phyloP scores from a whole-genome alignment of 2,797 vertebrate genomes.

The Silurus aristotelis region DNA sequence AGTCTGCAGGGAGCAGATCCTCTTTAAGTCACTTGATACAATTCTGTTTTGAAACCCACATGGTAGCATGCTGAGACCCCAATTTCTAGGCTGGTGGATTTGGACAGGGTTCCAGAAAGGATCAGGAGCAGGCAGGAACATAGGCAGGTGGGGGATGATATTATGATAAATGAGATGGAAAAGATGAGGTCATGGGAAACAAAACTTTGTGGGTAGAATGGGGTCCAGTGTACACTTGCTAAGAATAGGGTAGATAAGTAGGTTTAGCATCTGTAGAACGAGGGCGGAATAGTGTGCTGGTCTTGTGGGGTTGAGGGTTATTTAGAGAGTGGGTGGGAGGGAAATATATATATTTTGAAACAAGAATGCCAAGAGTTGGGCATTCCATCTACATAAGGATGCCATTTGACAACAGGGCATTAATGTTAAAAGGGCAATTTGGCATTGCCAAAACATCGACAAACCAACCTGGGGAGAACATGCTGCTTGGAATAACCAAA shows the following conservation, averaged over 20 bases:
- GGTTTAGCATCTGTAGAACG: not conserved
- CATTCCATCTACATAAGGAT: not conserved
- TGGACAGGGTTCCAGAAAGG: not conserved
- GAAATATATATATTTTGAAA: too few species aligned
- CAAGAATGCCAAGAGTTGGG: too few species aligned
- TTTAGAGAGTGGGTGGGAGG: not conserved
- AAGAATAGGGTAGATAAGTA: not conserved
- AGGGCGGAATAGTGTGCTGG: conserved; percentile 32
- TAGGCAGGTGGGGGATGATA: not conserved
- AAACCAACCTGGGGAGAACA: not conserved
- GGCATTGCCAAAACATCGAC: not conserved
- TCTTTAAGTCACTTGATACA: not conserved
- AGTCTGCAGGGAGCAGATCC: not conserved
- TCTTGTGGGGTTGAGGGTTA: not conserved
- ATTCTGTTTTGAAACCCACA: not conserved
- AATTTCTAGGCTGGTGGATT: not conserved
- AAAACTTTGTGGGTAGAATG: not conserved
- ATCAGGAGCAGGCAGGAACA: not conserved
- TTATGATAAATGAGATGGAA: not conserved
- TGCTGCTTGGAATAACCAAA: not conserved
- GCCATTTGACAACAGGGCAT: not conserved
- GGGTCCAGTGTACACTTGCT: not conserved
- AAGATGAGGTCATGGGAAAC: conserved; percentile 8
- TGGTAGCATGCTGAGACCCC: not conserved
- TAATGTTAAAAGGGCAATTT: not conserved